phyloP scores from a whole-genome alignment of 1,140 invertebrate genomes.

The Eriocheir sinensis region DNA sequence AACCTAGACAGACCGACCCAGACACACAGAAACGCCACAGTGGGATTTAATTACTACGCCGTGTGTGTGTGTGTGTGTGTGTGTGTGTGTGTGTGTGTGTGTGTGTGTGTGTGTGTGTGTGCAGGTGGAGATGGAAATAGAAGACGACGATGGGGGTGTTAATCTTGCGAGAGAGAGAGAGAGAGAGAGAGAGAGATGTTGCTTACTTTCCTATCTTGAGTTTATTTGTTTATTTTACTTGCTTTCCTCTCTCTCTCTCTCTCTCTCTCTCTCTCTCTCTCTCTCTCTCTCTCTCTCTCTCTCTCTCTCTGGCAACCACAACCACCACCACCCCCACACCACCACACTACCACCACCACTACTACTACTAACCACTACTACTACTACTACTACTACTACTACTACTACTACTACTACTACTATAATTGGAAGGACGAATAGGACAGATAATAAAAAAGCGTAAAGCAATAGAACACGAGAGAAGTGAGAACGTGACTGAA shows the following conservation, averaged over 20 bases:
- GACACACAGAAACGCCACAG: background rate
- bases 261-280: slow-evolving; percentile 6
- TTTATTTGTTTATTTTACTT: background rate
- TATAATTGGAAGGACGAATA: background rate
- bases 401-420: background rate
- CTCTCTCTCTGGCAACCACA: background rate
- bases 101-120: slow-evolving; percentile 45
- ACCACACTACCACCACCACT: background rate
- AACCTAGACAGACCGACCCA: background rate
- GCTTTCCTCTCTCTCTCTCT: background rate
- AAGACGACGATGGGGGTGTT: background rate
- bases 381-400: background rate
- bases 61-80: slow-evolving; percentile 34
- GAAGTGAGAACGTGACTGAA: background rate
- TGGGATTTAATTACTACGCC: background rate
- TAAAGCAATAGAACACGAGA: background rate
- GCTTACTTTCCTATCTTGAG: background rate
- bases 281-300: no score
- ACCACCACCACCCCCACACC: background rate
- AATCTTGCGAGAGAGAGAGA: background rate
- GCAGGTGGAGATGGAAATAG: background rate
- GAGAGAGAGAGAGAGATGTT: background rate
- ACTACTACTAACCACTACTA: background rate
- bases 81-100: slow-evolving; percentile 34
- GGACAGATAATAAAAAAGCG: background rate